Evolutionary conservation across 2,888 invertebrate species (phyloP), one percentile per base, ranked within the genome.

Genomic region (Athripsodes cinereus): DNA sequence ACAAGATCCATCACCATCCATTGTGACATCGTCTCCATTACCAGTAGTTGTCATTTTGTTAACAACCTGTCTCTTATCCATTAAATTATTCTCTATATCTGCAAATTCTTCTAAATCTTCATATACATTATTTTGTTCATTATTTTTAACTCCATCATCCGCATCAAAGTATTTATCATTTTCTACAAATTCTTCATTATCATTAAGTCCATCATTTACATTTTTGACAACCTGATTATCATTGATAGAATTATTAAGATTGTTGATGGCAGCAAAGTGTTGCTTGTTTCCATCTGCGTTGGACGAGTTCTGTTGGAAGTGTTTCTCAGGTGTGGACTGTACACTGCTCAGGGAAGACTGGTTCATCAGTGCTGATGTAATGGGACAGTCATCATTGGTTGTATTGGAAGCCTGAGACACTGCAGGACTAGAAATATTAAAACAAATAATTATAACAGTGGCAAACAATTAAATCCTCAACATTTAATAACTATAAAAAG

Each of bases 321-420:
- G 59, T 26, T 76, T 75, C 64, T 73, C 75, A 0, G 74, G 73
- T 3, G 74, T 72, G 59, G 62, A 60, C 26, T 70, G 71, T 18
- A 64, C 62, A 18, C 64, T 64, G 1, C 70, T 65, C 0, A 65
- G 67, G 2, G 69, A 67, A 2, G 70, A 67, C 34, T 63, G 63
- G 34, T 55, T 58, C 16, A 62, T 48, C 52, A 62, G 22, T 8
- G 61, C 58, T 52, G 60, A 53, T 2, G 58, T 60, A 20, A 62
- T 60, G 0, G 71, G 63, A 20, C 73, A 70, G 18, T 79, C 79
- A 50, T 78, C 78, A 0, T 76, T 75, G 0, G 77, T 75, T 0
- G 87, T 85, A 2, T 84, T 84, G 1, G 87, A 87, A 61, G 87
- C 86, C 68, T 82, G 82, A 1, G 87, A 87, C 11, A 84, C 81